Evolutionary conservation across 1,140 invertebrate species (phyloP).

Genomic region (Anadara kagoshimensis): DNA sequence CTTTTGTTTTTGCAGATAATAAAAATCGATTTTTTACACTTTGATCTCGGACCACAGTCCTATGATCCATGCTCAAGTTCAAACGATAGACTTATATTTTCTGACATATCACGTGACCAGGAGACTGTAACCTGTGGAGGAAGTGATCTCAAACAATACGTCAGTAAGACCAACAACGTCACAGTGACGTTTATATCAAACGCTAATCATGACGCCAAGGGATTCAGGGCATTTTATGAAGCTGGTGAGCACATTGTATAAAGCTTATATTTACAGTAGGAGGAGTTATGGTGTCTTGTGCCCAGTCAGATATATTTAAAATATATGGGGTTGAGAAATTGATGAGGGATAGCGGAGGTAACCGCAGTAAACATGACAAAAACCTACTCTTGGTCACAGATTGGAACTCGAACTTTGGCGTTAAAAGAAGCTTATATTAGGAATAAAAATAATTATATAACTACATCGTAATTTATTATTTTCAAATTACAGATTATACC

Average conservation of each 20-base stretch:
- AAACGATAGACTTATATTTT: slow-evolving; percentile 53
- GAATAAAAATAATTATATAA: too few relatives aligned
- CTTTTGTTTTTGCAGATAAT: slow-evolving; percentile 52
- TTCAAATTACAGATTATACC: too few relatives aligned
- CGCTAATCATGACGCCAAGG: slow-evolving; percentile 48
- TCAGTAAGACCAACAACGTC: slow-evolving; percentile 47
- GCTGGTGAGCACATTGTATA: slow-evolving; percentile 37
- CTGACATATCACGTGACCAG: slow-evolving; percentile 43
- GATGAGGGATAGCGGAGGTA: too few relatives aligned
- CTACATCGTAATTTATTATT: too few relatives aligned
- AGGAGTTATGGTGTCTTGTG: too few relatives aligned
- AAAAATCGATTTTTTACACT: slow-evolving; percentile 53
- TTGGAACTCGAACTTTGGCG: too few relatives aligned
- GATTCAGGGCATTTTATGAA: slow-evolving; percentile 53
- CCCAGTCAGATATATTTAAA: too few relatives aligned
- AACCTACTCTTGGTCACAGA: too few relatives aligned
- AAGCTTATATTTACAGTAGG: too few relatives aligned
- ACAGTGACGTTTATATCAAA: slow-evolving; percentile 49
- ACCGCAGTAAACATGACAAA: too few relatives aligned
- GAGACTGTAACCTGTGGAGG: slow-evolving; percentile 44
- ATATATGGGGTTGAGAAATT: too few relatives aligned
- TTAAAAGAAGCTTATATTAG: too few relatives aligned
- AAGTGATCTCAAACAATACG: slow-evolving; percentile 43
- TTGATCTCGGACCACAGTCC: slow-evolving; percentile 52
- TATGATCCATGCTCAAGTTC: slow-evolving; percentile 44